A percentile compares a stretch with the other conserved stretches of the same genome.
Evolutionary conservation across 1,140 invertebrate genomes (phyloP).

Genomic region (Nasonia vitripennis): DNA sequence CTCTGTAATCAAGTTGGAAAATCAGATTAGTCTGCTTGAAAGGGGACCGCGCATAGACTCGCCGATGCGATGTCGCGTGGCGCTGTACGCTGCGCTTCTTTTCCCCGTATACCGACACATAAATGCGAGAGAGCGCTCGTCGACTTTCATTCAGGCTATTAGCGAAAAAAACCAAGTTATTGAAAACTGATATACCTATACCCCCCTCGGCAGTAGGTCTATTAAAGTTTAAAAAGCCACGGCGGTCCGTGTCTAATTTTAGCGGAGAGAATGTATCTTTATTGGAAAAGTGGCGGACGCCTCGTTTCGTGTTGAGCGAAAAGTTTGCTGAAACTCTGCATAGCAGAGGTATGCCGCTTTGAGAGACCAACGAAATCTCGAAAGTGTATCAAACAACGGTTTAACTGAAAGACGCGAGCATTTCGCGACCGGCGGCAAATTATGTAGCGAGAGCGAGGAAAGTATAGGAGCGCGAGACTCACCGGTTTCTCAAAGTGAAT

Average conservation of each 20-base stretch:
- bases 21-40: constrained; percentile 54
- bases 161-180: constrained; percentile 39
- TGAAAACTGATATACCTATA: not conserved
- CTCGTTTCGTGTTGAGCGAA: not conserved
- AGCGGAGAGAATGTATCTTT: too few species aligned
- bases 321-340: not conserved
- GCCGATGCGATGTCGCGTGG: constrained; percentile 11
- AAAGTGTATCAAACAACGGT: not conserved
- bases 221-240: not conserved
- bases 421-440: constrained; percentile 34
- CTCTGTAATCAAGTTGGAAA: constrained; percentile 53
- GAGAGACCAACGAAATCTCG: not conserved
- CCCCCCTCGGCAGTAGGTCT: not conserved
- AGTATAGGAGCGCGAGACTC: not conserved
- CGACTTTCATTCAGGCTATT: not conserved
- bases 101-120: not conserved
- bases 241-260: not conserved
- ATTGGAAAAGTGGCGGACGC: too few species aligned
- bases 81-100: not conserved
- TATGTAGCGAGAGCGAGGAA: not conserved
- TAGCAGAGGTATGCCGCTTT: too few species aligned
- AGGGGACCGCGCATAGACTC: constrained; percentile 34
- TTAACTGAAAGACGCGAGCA: not conserved
- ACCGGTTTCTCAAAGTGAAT: constrained; percentile 47
- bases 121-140: constrained; percentile 12